Evolutionary conservation across 1,140 invertebrate species (phyloP).

Genomic region (Eubasilissa regina): DNA sequence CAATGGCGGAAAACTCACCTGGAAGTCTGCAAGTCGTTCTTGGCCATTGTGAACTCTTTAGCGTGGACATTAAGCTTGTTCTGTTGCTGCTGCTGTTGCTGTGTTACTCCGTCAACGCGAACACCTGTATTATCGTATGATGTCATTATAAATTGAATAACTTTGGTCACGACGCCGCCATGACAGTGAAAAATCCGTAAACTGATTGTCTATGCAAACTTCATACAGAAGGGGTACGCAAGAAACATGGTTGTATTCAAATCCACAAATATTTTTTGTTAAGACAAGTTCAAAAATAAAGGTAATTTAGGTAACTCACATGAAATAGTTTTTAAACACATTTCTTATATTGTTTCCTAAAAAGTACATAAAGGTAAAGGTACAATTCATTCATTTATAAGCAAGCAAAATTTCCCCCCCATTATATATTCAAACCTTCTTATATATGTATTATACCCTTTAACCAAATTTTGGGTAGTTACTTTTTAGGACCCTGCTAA

Average conservation of each 20-base stretch:
- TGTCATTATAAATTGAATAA: conserved; percentile 42
- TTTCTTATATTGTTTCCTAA: background rate
- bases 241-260: conserved; percentile 27
- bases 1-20: conserved; percentile 68
- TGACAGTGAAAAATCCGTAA: conserved; percentile 41
- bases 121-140: conserved; percentile 65
- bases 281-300: too few relatives aligned
- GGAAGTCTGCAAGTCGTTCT: conserved; percentile 74
- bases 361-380: background rate
- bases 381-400: too few relatives aligned
- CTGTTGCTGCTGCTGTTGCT: conserved; percentile 52
- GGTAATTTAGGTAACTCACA: too few relatives aligned
- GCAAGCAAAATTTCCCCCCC: too few relatives aligned
- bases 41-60: conserved; percentile 87
- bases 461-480: too few relatives aligned
- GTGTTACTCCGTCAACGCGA: conserved; percentile 67
- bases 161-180: conserved; percentile 38
- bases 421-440: too few relatives aligned
- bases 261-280: too few relatives aligned
- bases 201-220: conserved; percentile 38
- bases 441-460: too few relatives aligned
- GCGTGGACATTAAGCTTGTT: conserved; percentile 87
- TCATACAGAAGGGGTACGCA: conserved; percentile 9
- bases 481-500: too few relatives aligned
- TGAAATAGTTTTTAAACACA: too few relatives aligned